phyloP scores from a whole-genome alignment of 2,888 invertebrate species.

The Fragum whitleyi region DNA sequence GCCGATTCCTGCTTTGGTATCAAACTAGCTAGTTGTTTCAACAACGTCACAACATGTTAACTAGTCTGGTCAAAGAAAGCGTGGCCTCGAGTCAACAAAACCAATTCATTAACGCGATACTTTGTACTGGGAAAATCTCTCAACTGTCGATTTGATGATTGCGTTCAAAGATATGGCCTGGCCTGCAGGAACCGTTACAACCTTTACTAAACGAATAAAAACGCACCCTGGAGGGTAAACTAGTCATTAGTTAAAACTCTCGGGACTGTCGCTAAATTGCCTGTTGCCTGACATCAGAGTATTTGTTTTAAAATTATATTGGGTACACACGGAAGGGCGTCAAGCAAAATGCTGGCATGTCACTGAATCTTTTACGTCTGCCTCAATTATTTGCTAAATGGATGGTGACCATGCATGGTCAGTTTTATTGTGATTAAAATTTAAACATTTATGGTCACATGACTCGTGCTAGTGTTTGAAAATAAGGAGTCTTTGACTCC shows the following conservation, averaged over 20 bases:
- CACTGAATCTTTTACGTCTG: too few relatives aligned
- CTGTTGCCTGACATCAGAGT: conserved; percentile 6
- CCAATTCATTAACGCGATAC: conserved; percentile 22
- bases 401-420: too few relatives aligned
- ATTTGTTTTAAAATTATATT: not conserved
- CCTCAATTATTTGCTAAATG: too few relatives aligned
- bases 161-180: conserved; percentile 13
- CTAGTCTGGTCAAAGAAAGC: not conserved
- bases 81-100: conserved; percentile 4
- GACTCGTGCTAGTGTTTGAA: too few relatives aligned
- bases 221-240: not conserved
- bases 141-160: conserved; percentile 18
- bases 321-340: not conserved
- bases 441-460: too few relatives aligned
- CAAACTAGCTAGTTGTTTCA: too few relatives aligned
- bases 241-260: conserved; percentile 19
- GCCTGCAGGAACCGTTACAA: not conserved
- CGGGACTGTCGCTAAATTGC: conserved; percentile 16
- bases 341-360: not conserved
- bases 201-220: conserved; percentile 25
- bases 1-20: too few relatives aligned
- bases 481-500: too few relatives aligned
- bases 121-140: not conserved
- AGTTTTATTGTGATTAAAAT: too few relatives aligned
- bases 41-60: not conserved